Percentiles rank a stretch among this genome's conserved stretches.
Conservation (phyloP, 2,888 invertebrate species). For the Megaustenia siamemsis region DNA sequence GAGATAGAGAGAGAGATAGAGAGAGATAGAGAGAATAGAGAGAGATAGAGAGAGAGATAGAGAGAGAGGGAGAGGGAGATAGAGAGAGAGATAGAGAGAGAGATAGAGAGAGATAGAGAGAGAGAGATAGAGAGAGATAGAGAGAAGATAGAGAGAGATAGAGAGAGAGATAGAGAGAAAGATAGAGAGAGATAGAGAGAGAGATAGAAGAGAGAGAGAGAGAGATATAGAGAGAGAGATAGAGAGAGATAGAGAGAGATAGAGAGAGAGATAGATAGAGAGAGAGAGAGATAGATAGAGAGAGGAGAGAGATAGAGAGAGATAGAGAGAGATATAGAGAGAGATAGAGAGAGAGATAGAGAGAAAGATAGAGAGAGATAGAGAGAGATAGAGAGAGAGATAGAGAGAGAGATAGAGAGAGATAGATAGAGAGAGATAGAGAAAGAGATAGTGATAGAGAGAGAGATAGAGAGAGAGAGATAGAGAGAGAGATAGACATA, state of each 20-base stretch:
- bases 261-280: not conserved
- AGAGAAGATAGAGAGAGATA: not conserved
- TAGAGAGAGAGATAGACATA: not conserved
- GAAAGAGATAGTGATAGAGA: not conserved
- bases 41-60: not conserved
- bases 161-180: not conserved
- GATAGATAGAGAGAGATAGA: not conserved
- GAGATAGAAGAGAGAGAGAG: not conserved
- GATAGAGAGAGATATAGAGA: too few relatives aligned
- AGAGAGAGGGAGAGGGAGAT: not conserved
- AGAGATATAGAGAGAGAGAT: too few relatives aligned
- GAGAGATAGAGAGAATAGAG: not conserved
- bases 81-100: not conserved
- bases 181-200: not conserved
- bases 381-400: not conserved
- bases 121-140: not conserved
- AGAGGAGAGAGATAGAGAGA: not conserved
- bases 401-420: not conserved
- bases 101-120: not conserved
- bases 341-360: not conserved
- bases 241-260: not conserved
- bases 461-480: not conserved
- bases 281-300: conserved; percentile 8
- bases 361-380: not conserved
- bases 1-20: not conserved